A percentile compares a stretch with the other conserved stretches of the same genome.
Evolutionary conservation across 2,888 invertebrate species (phyloP).

Genomic region (Sarcophaga caerulescens): DNA sequence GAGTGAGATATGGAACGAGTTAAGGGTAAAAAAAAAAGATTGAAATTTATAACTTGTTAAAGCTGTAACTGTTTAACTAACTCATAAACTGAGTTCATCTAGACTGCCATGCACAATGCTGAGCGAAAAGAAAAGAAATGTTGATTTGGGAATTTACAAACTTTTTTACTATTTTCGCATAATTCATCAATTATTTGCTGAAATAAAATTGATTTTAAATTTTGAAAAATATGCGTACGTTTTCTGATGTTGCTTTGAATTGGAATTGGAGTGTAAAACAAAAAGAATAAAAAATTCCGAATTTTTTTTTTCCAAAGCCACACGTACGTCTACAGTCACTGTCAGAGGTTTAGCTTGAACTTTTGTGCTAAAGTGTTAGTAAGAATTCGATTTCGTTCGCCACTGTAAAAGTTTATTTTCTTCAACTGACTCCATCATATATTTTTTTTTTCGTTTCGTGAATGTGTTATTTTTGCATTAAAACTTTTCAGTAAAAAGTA

Average conservation of each 20-base stretch:
- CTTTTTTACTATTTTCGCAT: too few relatives aligned
- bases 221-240: too few relatives aligned
- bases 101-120: not conserved
- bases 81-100: conserved; percentile 15
- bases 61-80: not conserved
- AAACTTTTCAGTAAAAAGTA: conserved; percentile 42
- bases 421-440: conserved; percentile 45
- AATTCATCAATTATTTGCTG: not conserved
- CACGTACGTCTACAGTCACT: not conserved
- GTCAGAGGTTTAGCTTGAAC: not conserved
- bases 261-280: too few relatives aligned
- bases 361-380: not conserved
- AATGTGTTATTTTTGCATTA: conserved; percentile 35
- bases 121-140: not conserved
- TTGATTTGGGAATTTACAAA: not conserved
- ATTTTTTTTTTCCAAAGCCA: not conserved
- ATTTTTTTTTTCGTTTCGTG: not conserved
- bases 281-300: not conserved
- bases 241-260: too few relatives aligned
- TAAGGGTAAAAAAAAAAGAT: not conserved
- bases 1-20: not conserved
- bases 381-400: not conserved
- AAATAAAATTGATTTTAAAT: not conserved
- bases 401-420: conserved; percentile 25
- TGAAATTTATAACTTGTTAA: conserved; percentile 43